Percentiles rank a stretch among this genome's conserved stretches.
These are phyloP conservation scores for Leptatherina wallacei DNA, from an alignment of 2,797 vertebrate species.

Conservation along the genomic window DNA sequence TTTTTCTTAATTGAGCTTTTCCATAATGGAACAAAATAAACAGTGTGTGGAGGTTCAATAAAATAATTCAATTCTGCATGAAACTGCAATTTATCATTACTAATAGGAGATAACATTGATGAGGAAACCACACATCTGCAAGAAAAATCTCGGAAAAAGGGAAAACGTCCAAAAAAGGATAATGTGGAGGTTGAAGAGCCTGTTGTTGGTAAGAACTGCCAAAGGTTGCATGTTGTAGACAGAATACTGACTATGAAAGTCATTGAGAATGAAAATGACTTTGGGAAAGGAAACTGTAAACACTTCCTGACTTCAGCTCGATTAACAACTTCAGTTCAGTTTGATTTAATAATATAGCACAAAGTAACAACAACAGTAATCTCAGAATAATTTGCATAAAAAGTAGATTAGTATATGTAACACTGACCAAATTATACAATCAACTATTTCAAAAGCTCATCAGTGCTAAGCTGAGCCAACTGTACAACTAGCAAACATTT, in stretches of 20 bases:
- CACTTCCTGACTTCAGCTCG: conserved; percentile 18
- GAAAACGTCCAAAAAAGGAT: conserved; percentile 58
- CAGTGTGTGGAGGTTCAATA: background rate
- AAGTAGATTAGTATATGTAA: background rate
- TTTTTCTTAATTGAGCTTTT: background rate
- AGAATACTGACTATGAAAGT: conserved; percentile 30
- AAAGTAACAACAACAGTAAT: background rate
- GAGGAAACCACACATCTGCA: conserved; percentile 54
- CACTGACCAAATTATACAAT: conserved; percentile 5
- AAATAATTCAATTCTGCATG: conserved; percentile 14
- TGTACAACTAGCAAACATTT: background rate
- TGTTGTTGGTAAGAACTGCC: conserved; percentile 72
- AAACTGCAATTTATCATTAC: conserved; percentile 53
- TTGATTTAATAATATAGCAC: background rate
- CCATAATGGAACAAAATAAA: background rate
- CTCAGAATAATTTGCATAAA: background rate
- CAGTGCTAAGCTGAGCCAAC: conserved; percentile 1
- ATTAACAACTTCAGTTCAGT: conserved; percentile 17
- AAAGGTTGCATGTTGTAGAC: conserved; percentile 49
- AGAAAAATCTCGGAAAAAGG: conserved; percentile 56
- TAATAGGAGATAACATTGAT: conserved; percentile 67
- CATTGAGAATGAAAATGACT: conserved; percentile 50
- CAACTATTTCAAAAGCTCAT: conserved; percentile 12
- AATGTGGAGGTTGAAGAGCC: conserved; percentile 60
- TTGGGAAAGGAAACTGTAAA: conserved; percentile 10